These are phyloP conservation scores for Bilobella aurantiaca DNA, from an alignment of 1,140 invertebrate species.

Conservation along the genomic window DNA sequence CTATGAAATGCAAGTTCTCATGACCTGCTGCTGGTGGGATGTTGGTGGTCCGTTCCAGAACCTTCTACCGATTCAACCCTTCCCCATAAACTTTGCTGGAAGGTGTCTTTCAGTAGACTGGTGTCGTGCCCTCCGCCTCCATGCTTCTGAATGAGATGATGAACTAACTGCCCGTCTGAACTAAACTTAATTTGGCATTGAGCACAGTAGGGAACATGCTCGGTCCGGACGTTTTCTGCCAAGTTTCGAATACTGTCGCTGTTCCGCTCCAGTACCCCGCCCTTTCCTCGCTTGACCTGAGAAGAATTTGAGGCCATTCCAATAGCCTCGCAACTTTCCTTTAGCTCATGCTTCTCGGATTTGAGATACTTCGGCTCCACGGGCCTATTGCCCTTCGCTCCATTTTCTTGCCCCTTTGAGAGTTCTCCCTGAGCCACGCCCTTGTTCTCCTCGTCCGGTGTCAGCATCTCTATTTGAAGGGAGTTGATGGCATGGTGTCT, in stretches of 20 bases:
- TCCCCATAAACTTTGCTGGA: background rate
- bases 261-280: background rate
- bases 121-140: background rate
- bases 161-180: background rate
- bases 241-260: background rate
- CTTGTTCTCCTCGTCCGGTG: conserved; percentile 12
- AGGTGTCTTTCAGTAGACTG: background rate
- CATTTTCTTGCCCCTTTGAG: background rate
- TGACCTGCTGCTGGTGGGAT: no score
- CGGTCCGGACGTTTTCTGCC: background rate
- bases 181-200: background rate
- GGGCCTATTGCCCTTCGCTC: background rate
- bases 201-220: background rate
- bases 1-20: no score
- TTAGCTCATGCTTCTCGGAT: background rate
- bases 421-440: background rate
- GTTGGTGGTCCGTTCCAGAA: no score
- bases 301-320: background rate
- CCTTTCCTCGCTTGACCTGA: background rate
- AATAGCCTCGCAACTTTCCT: background rate
- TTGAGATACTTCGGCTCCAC: background rate
- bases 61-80: no score
- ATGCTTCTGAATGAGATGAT: background rate
- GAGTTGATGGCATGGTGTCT: conserved; percentile 23
- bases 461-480: conserved; percentile 26